These are phyloP conservation scores for Armadillidium nasatum DNA, from an alignment of 1,140 invertebrate genomes.

Conservation along the genomic window DNA sequence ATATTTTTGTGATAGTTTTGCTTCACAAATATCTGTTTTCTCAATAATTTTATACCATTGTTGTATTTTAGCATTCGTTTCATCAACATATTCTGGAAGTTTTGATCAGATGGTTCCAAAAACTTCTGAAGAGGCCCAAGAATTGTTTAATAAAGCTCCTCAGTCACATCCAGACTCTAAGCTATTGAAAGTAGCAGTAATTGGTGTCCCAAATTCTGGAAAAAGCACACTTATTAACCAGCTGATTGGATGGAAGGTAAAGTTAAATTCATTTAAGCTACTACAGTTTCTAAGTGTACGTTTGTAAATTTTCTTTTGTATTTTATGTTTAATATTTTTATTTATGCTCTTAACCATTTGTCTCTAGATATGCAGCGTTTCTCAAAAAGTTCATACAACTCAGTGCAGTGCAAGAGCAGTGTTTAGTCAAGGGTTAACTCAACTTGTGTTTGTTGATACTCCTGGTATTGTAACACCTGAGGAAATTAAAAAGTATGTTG, in stretches of 20 bases:
- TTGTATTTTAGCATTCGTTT: too few species aligned
- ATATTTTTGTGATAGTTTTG: too few species aligned
- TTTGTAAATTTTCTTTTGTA: background rate
- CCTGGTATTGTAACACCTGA: background rate
- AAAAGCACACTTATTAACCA: background rate
- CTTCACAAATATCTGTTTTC: too few species aligned
- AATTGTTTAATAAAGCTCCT: background rate
- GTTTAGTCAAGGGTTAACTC: background rate
- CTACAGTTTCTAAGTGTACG: background rate
- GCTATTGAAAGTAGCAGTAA: background rate
- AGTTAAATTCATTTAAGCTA: background rate
- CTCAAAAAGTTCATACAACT: slow-evolving; percentile 5
- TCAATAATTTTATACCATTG: too few species aligned
- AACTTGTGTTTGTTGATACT: background rate
- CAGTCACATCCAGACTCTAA: background rate
- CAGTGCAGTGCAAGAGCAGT: background rate
- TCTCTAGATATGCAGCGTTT: background rate
- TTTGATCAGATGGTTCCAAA: background rate
- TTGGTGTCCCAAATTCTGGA: background rate
- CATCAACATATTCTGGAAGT: background rate
- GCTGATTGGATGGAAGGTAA: background rate
- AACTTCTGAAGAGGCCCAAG: background rate
- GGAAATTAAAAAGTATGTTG: background rate
- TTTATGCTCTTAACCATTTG: background rate
- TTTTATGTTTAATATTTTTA: background rate